Evolutionary conservation across 2,797 vertebrate species (phyloP), one percentile per base, ranked within the genome.

Genomic region (Pseudochirops cupreus): DNA sequence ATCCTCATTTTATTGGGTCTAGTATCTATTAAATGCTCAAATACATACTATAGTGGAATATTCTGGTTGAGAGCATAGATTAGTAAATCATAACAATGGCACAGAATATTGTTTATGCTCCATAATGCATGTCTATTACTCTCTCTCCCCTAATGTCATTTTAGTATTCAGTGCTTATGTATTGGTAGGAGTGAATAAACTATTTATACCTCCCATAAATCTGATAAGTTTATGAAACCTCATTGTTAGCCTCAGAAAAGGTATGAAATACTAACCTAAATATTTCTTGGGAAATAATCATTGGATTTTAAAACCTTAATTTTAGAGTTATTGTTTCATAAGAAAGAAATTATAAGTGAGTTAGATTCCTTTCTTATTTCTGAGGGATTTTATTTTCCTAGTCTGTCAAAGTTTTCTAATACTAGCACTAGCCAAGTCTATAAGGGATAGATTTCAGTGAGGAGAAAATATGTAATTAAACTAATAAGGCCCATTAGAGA

Each of bases 271-370:
- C 9, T 87, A 87, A 87, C 21, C 39, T 26, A 87, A 82, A 87
- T 50, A 46, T 87, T 87, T 50, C 92, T 96, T 91, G 26, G 67
- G 87, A 0, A 57, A 92, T 57, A 16, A 82, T 91, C 62, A 96
- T 50, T 92, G 74, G 90, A 91, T 26, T 59, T 95, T 26, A 52
- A 54, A 96, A 90, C 9, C n/a, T 87, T 62, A 93, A 74, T 96
- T 94, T 18, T 94, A 29, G 4, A 57, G 0, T 50, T 96, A 56
- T 53, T 96, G 14, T 93, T 21, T 93, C 1, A 92, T 59, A 57
- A 93, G 93, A 62, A 56, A 1, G 59, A 33, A 91, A n/a, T 54
- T 82, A 13, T 46, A 52, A 67, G 16, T 91, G 5, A 62, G 90
- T 92, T 91, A 0, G 28, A 39, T 24, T 91, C 91, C 0, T 92